A percentile compares a stretch with the other conserved stretches of the same genome.
phyloP scores from a whole-genome alignment of 2,888 invertebrate genomes.

The Steinernema carpocapsae region DNA sequence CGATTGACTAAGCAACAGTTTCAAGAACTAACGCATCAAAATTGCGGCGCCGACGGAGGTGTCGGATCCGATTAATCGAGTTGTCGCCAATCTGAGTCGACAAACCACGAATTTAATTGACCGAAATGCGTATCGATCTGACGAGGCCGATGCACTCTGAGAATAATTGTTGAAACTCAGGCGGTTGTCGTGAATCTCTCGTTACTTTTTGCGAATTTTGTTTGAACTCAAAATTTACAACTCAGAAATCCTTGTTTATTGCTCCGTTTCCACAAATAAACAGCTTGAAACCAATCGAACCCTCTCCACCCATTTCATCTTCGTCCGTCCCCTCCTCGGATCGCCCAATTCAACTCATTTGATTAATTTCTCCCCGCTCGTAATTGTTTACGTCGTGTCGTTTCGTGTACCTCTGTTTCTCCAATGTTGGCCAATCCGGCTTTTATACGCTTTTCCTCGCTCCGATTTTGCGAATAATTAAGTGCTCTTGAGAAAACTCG shows the following conservation, averaged over 20 bases:
- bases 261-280: background rate
- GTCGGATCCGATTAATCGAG: constrained; percentile 12
- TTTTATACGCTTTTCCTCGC: constrained; percentile 1
- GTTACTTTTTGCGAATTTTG: background rate
- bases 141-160: too few species aligned
- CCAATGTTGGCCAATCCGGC: background rate
- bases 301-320: too few species aligned
- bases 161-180: too few species aligned
- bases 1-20: background rate
- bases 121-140: background rate
- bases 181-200: too few species aligned
- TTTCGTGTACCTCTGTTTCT: background rate
- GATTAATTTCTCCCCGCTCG: background rate
- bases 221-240: background rate
- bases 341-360: background rate
- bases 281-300: background rate
- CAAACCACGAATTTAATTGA: constrained; percentile 9
- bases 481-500: constrained; percentile 8
- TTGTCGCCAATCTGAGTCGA: constrained; percentile 4
- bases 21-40: background rate
- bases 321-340: too few species aligned
- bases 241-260: background rate
- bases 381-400: constrained; percentile 18
- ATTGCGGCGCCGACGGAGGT: constrained; percentile 3
- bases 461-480: constrained; percentile 6